phyloP scores from a whole-genome alignment of 2,797 vertebrate species.

The Aldrovandia affinis region DNA sequence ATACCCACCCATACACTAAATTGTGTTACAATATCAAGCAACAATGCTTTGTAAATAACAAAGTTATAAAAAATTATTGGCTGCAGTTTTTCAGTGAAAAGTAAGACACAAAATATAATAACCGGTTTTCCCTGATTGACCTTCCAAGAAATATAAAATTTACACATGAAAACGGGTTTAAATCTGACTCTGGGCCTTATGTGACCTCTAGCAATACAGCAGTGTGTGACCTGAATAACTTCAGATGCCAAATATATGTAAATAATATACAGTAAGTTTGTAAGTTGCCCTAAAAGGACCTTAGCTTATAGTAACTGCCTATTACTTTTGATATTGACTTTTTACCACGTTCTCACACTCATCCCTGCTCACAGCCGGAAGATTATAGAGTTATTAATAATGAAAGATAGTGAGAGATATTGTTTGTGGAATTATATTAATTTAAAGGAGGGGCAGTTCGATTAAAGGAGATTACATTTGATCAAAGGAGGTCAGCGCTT shows the following conservation, averaged over 20 bases:
- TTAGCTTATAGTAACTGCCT: background rate
- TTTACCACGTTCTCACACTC: background rate
- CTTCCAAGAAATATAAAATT: no score
- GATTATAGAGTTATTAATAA: background rate
- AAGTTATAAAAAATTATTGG: no score
- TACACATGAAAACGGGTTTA: no score
- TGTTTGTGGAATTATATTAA: background rate
- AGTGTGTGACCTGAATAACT: background rate
- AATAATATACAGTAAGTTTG: no score
- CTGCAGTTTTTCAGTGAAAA: no score
- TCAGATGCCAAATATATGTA: background rate
- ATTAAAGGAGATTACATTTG: background rate
- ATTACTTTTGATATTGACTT: background rate
- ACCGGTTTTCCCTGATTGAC: no score
- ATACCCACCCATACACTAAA: no score
- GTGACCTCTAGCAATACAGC: background rate
- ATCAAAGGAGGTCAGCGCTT: background rate
- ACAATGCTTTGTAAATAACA: no score
- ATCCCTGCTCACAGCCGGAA: background rate
- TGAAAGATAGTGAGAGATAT: background rate
- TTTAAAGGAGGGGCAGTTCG: background rate
- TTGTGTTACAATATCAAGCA: no score
- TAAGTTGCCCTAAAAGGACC: background rate
- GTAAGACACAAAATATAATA: no score
- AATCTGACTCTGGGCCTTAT: no score